Evolutionary conservation across 2,888 invertebrate genomes (phyloP), one percentile per base, ranked within the genome.

Genomic region (Platycnemis pennipes): DNA sequence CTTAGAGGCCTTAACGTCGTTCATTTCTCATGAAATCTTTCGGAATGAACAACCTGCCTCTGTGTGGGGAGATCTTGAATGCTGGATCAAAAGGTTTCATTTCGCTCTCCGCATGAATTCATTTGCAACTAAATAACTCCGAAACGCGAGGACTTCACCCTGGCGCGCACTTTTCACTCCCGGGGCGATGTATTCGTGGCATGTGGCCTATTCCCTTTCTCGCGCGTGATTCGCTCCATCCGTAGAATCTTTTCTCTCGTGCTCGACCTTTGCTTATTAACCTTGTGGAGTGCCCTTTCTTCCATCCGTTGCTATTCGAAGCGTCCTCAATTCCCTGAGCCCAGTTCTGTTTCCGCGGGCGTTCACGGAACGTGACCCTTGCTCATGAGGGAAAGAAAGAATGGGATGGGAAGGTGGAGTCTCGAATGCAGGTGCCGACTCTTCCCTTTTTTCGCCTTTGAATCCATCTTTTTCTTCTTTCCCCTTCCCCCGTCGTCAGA

Each of bases 311-410:
- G 77, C 77, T 77, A 8, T 77, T 37, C 37, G 37, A 77, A 37
- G 77, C 77, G 77, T 77, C 77, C 77, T 77, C 77, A 37, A 77
- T 77, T 77, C 37, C 63, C n/a, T 13, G 31, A 77, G 37, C 77
- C 77, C 77, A 77, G 77, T 37, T 77, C 77, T 37, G 77, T 77
- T 77, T 77, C 77, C 77, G 77, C 77, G 77, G 77, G 77, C 77
- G 77, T 77, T 77, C 77, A 77, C 77, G 77, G 37, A 77, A 77
- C 37, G 77, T 77, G 77, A 77, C 77, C 77, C 77, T 37, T 77
- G 31, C 11, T 22, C 77, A 37, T 37, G 31, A 8, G 5, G 11
- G 77, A 37, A 37, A 69, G n/a, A 22, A 37, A 13, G 77, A 26
- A 63, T 63, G 19, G 2, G 7, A 26, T 63, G 63, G n/a, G 26